Base-by-base conservation (phyloP, 2,888 invertebrate species). In the Anagyrus pseudococci region DNA sequence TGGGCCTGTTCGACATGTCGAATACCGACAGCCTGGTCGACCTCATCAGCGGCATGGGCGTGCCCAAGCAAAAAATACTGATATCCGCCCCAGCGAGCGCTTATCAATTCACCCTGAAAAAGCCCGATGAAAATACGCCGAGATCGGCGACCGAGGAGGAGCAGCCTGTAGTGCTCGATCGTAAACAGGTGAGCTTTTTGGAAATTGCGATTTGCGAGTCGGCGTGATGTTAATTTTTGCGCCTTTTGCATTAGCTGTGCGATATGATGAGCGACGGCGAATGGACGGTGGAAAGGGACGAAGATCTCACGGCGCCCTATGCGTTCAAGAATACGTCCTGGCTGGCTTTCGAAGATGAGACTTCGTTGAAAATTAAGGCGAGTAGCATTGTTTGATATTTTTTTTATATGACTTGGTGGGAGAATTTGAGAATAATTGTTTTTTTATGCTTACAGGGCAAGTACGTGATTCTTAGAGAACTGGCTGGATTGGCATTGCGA, bases 1-100 rank as follows among this genome's bases (percentile, higher is more conserved):
- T 90, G 75, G 91, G 91, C 0, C 77, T 90, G 50, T 89, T 90
- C 84, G 91, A 91, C 71, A 88, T 90, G 84, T 86, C 89, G 77
- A 91, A 91, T 72, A 88, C 89, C 74, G 91, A 92, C 77, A 91
- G 90, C 48, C 84, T 91, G 49, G 87, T 91, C 52, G 91, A 92
- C 77, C 82, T 92, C 58, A 86, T 88, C 7, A 85, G 85, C 0
- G 90, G 90, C 22, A 83, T 91, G 48, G 89, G 92, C 63, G 86
- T 88, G n/a, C 87, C 89, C 17, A 83, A 88, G 50, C 84, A 87
- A 19, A 91, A 90, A 79, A 75, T 93, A 23, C 84, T 92, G 19
- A 85, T 92, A 72, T 87, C 90, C 2, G 80, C 91, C 0, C 91
- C 92, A 0, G 88, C 89, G 0, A 87, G 86, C 22, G 92, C 87